Conservation (phyloP, 1,140 invertebrate genomes). For the Grapholita molesta region DNA sequence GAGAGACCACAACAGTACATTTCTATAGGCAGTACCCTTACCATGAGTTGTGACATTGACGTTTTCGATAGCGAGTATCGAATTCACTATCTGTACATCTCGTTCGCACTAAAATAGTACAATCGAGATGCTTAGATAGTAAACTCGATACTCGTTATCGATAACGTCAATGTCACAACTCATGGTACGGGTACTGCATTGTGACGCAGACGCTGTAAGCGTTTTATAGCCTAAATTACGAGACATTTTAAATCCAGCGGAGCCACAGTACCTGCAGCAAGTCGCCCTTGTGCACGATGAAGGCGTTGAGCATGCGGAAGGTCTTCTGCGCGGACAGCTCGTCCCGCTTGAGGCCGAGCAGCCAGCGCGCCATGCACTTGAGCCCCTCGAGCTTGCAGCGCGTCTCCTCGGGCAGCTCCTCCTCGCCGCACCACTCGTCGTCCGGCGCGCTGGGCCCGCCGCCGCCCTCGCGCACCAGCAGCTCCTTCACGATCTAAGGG, state of each 20-base stretch:
- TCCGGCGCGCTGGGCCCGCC: constrained; percentile 62
- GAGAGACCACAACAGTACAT: too few relatives aligned
- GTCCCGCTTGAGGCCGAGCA: constrained; percentile 93
- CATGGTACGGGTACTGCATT: too few relatives aligned
- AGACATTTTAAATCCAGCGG: background rate
- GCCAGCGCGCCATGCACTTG: constrained; percentile 97
- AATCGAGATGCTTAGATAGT: too few relatives aligned
- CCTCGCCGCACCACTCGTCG: constrained; percentile 92
- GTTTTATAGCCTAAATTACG: too few relatives aligned
- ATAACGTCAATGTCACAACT: too few relatives aligned
- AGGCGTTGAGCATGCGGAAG: constrained; percentile 93
- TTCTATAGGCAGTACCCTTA: too few relatives aligned
- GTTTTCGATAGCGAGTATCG: too few relatives aligned
- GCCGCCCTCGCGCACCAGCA: constrained; percentile 91
- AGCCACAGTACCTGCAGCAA: constrained; percentile 74
- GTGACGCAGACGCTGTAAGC: too few relatives aligned
- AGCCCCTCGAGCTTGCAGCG: constrained; percentile 96
- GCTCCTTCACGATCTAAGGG: constrained; percentile 92
- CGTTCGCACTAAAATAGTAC: too few relatives aligned
- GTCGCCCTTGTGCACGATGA: constrained; percentile 94
- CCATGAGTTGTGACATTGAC: too few relatives aligned
- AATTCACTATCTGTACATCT: too few relatives aligned
- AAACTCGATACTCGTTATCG: too few relatives aligned
- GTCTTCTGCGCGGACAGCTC: constrained; percentile 95
- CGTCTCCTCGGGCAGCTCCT: constrained; percentile 93